phyloP scores from a whole-genome alignment of 2,797 vertebrate species.

The Eospalax fontanierii region DNA sequence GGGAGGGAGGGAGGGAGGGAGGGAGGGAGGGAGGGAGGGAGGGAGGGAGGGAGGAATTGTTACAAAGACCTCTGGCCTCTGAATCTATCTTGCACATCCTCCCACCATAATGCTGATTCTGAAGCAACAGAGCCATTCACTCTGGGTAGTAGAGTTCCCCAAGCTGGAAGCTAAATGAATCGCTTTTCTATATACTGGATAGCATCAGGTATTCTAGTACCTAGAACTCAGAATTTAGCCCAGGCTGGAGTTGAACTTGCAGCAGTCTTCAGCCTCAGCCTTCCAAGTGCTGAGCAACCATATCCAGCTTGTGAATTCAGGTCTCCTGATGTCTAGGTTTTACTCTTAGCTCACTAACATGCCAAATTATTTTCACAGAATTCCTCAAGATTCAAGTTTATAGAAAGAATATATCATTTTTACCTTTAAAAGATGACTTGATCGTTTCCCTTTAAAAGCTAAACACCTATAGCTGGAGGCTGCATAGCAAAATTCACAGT shows the following conservation, averaged over 20 bases:
- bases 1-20: no score
- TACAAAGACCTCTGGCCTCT: background rate
- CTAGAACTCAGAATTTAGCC: background rate
- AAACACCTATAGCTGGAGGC: no score
- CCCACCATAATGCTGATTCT: background rate
- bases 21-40: no score
- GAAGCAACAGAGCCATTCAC: background rate
- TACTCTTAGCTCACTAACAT: background rate
- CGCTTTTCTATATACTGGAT: background rate
- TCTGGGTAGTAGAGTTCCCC: background rate
- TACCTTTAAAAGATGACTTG: background rate
- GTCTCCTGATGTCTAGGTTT: background rate
- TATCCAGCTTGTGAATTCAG: no score
- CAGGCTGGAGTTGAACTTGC: background rate
- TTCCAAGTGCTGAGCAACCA: background rate
- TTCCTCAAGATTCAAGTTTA: slow-evolving; percentile 8
- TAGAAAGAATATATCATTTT: background rate
- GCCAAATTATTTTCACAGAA: background rate
- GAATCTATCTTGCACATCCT: background rate
- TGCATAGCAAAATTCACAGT: no score
- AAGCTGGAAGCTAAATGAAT: background rate
- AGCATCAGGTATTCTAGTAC: background rate
- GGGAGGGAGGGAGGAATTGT: no score
- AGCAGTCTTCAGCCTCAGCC: background rate
- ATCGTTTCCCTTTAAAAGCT: background rate